These are phyloP conservation scores for Drosophila orosa DNA, from an alignment of 1,140 invertebrate genomes.

Conservation along the genomic window DNA sequence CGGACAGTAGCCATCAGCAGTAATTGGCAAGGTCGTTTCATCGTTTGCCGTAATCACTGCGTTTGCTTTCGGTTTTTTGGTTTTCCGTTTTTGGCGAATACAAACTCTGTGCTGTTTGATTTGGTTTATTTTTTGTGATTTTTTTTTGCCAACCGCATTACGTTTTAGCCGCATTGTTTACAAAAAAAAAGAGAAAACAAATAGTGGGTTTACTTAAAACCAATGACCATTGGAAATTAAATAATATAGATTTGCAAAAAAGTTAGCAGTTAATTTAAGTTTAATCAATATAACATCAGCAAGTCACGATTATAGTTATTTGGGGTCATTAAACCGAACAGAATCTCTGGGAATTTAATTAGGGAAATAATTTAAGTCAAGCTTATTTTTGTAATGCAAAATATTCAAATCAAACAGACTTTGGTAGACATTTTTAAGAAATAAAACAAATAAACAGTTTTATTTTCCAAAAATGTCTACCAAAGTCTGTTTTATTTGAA, in stretches of 20 bases:
- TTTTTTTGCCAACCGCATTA: constrained; percentile 29
- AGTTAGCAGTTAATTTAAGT: background rate
- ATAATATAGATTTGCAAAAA: background rate
- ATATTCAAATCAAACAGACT: background rate
- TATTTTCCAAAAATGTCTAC: background rate
- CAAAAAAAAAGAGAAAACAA: constrained; percentile 1
- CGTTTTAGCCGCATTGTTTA: constrained; percentile 36
- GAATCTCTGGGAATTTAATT: background rate
- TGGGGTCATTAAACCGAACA: background rate
- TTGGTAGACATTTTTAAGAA: background rate
- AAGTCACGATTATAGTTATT: constrained; percentile 1
- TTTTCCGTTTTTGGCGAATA: constrained; percentile 47
- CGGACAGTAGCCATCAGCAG: constrained; percentile 45
- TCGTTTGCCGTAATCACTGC: constrained; percentile 77
- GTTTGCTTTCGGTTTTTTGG: constrained; percentile 55
- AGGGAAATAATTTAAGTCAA: no score
- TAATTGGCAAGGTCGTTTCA: constrained; percentile 80
- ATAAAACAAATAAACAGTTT: no score
- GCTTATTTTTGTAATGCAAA: background rate
- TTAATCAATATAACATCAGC: background rate
- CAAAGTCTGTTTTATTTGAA: background rate
- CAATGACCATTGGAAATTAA: constrained; percentile 1
- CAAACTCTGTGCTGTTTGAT: constrained; percentile 64
- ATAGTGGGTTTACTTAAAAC: background rate
- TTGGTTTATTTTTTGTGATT: constrained; percentile 37